Base-by-base conservation (phyloP, 2,797 vertebrate genomes). In the Squalus acanthias region DNA sequence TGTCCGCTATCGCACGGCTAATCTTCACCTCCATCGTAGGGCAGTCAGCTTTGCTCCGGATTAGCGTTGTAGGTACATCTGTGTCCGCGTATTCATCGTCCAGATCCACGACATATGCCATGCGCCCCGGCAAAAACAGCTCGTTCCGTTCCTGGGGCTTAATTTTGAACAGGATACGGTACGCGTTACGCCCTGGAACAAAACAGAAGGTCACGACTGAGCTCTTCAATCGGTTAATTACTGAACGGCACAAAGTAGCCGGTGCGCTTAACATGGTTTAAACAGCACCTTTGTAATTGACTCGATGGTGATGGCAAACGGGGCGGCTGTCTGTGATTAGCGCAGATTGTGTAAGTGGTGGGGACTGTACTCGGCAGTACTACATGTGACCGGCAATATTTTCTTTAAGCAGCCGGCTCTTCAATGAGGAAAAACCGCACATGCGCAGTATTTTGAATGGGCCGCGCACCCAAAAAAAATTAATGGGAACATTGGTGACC, bases 11-110 rank as follows among this genome's bases (percentile, higher is more conserved):
- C 26, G 63, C 13, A 91, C 3, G 12, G 26, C 53, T 60, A 33
- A 60, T 63, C 53, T 60, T 91, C 97, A 98, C 98, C 99, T 99
- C 99, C 99, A 99, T 99, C 96, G 99, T 99, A 96, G 99, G 99
- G 79, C 99, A 99, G 98, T 99, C 99, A 0, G 99, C 99, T 96
- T 99, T 99, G 98, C 99, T 99, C 96, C 99, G 98, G 96, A 99
- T 99, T 96, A 99, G 98, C 0, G 99, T 99, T 0, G 99, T 99
- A 0, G 99, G 99, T 96, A 99, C 99, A 96, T 99, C 99, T 0
- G 99, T 99, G 97, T 99, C 99, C 0, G 98, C 99, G 0, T 99
- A 99, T 92, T 99, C 99, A 0, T 99, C 99, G 0, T 99, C 99
- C 97, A 99, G 97, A 96, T 99, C 99, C 0, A 99, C 99, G 96